Base-by-base conservation (phyloP, 2,113 vertebrate genomes). In the Seriola rivoliana region DNA sequence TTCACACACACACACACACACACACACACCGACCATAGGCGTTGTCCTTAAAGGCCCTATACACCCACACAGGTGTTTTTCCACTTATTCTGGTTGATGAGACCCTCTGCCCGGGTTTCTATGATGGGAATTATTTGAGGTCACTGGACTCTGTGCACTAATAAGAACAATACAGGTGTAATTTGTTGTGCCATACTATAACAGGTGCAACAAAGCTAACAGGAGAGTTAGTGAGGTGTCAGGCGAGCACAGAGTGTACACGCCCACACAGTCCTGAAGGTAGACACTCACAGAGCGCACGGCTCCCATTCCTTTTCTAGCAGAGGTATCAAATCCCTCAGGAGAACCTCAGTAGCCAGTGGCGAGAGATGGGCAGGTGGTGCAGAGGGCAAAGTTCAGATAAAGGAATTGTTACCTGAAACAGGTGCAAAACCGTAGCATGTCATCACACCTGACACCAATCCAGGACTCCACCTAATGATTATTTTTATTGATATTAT, bases 231-330 rank as follows among this genome's bases (percentile, higher is more conserved):
- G 19, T 54, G 71, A 32, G 64, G 63, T 48, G 57, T 76, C 71
- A 65, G 17, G 75, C 46, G 52, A 52, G 42, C 34, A 21, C 75
- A 54, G 48, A 23, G 63, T 73, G 16, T 25, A 8, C 48, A 40
- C 54, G 3, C 32, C 23, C 68, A 48, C 81, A 54, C 64, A 54
- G 32, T 25, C 42, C 55, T 74, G 42, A 63, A 48, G 60, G 42
- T 71, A 68, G 25, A 80, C 38, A 36, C 3, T 0, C 66, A 54
- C 54, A 29, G 3, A 69, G 36, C 34, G 3, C n/a, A 3, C 3
- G 54, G n/a, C n/a, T 80, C 9, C 8, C 10, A n/a, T 66, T 74
- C 36, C 55, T 25, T 75, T 81, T 72, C 14, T 44, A 0, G 78
- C 9, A 62, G 46, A 64, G 14, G 17, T 2, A 8, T 17, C 17